phyloP scores from a whole-genome alignment of 2,888 invertebrate species.

The Cynaeus angustus region DNA sequence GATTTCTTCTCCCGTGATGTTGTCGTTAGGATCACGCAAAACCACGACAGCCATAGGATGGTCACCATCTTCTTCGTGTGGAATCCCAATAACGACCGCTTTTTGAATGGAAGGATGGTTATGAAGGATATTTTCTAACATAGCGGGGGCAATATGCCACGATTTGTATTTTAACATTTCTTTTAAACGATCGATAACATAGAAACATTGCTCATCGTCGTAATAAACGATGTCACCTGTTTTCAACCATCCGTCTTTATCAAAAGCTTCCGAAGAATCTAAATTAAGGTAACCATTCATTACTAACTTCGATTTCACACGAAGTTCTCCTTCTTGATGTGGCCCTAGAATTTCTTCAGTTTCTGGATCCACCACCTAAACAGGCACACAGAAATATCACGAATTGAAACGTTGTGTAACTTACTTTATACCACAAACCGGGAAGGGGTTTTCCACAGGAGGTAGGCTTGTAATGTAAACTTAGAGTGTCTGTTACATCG shows the following conservation, averaged over 20 bases:
- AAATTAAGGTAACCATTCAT: slow-evolving; percentile 72
- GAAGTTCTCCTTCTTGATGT: slow-evolving; percentile 73
- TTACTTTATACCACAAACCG: slow-evolving; percentile 64
- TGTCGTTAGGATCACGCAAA: slow-evolving; percentile 49
- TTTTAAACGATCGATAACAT: slow-evolving; percentile 73
- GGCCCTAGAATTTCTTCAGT: slow-evolving; percentile 64
- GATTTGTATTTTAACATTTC: slow-evolving; percentile 73
- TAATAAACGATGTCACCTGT: slow-evolving; percentile 74
- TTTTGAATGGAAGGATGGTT: slow-evolving; percentile 64
- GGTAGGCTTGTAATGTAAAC: slow-evolving; percentile 60
- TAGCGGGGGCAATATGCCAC: slow-evolving; percentile 71
- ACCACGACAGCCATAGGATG: slow-evolving; percentile 64
- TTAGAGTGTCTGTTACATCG: slow-evolving; percentile 59
- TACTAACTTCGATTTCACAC: slow-evolving; percentile 69
- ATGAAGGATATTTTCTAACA: slow-evolving; percentile 62
- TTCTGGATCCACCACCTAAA: slow-evolving; percentile 62
- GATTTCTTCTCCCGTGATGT: slow-evolving; percentile 59
- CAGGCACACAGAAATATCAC: no score
- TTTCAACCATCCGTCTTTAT: slow-evolving; percentile 72
- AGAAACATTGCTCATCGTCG: slow-evolving; percentile 73
- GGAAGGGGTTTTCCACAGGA: slow-evolving; percentile 61
- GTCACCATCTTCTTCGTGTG: slow-evolving; percentile 65
- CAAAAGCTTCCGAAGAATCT: slow-evolving; percentile 71
- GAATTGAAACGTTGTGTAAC: not conserved
- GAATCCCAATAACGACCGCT: slow-evolving; percentile 64